Base-by-base conservation (phyloP, 2,797 vertebrate genomes). In the Capromys pilorides region DNA sequence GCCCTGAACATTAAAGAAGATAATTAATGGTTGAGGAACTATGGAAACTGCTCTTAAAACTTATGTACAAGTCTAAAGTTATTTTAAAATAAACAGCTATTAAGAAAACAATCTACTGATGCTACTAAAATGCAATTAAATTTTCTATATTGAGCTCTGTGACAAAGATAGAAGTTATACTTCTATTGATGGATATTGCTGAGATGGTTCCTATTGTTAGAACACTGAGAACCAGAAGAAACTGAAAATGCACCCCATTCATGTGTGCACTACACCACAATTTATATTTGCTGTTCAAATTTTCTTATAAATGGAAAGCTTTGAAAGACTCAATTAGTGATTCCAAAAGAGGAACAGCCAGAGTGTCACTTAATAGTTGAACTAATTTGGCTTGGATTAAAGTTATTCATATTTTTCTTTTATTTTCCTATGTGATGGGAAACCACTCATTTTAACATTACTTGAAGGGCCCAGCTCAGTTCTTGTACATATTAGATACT, bases 251-350 rank as follows among this genome's bases (percentile, higher is more conserved):
- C 10, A 45, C 31, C 26, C 26, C 36, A 10, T 51, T 5, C 41
- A 1, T 59, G 22, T 73, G 33, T 78, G 33, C 45, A 61, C 41
- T 90, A 8, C 5, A 75, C 64, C 79, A 83, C 61, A 90, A 6
- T 82, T 86, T 90, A 16, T 88, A 49, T 93, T 75, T 84, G 31
- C 49, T 95, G 10, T 73, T 94, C 93, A 77, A 88, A 85, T 80
- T 90, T 91, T 88, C 16, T 36, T 80, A 1, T 28, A 88, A 93
- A 22, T 85, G 16, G 8, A 88, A 75, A 82, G 69, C 9, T 54
- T 81, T 79, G 8, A 21, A 93, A 75, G 85, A 36, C 59, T n/a
- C 31, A 18, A 1, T 54, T 69, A 69, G 12, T 81, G 61, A 33
- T 77, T 85, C 57, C 36, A 9, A 90, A 91, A 85, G 49, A 79